A percentile compares a stretch with the other conserved stretches of the same genome.
phyloP scores from a whole-genome alignment of 2,797 vertebrate species.

The Serranus cabrilla region DNA sequence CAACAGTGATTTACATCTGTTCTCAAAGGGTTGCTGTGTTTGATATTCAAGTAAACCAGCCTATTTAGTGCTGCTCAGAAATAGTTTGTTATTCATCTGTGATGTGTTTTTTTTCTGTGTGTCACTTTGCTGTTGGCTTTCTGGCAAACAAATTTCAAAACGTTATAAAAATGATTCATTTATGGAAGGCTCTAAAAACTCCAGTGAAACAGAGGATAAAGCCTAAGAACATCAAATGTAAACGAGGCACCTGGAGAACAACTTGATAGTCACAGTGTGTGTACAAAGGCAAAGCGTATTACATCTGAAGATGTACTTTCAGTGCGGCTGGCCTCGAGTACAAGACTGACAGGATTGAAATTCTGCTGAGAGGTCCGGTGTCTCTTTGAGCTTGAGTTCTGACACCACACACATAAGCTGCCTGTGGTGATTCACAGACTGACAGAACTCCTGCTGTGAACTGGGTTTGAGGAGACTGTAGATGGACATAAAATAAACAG shows the following conservation, averaged over 20 bases:
- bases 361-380: constrained; percentile 34
- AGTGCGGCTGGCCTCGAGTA: constrained; percentile 24
- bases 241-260: constrained; percentile 37
- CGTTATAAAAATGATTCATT: constrained; percentile 22
- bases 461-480: constrained; percentile 1
- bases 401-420: constrained; percentile 28
- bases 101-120: constrained; percentile 8
- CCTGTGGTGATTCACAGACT: constrained; percentile 27
- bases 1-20: constrained; percentile 31
- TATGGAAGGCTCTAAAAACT: not conserved
- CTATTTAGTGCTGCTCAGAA: constrained; percentile 28
- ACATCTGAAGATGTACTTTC: constrained; percentile 46
- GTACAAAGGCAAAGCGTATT: constrained; percentile 7
- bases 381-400: constrained; percentile 56
- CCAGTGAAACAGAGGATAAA: constrained; percentile 28
- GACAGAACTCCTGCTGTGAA: constrained; percentile 21
- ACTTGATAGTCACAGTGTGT: constrained; percentile 27
- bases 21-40: constrained; percentile 21
- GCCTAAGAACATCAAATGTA: constrained; percentile 19
- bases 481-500: constrained; percentile 12
- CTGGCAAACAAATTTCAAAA: constrained; percentile 28
- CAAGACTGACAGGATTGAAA: constrained; percentile 40
- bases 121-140: constrained; percentile 19
- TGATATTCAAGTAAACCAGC: constrained; percentile 40
- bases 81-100: constrained; percentile 39